Base-by-base conservation (phyloP, 2,113 vertebrate species). In the Anas platyrhynchos region DNA sequence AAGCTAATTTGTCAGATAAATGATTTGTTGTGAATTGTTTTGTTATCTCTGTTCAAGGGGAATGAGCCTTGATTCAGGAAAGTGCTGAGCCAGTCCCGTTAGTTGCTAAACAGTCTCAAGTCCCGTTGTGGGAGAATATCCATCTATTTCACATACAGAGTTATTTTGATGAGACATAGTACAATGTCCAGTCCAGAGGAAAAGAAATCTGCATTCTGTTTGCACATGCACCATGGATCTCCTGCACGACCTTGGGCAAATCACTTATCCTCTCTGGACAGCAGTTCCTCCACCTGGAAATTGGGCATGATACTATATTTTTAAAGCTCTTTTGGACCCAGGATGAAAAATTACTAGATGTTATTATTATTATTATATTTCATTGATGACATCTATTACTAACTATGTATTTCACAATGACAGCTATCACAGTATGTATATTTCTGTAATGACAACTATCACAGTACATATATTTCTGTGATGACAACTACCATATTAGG, bases 1-100 rank as follows among this genome's bases (percentile, higher is more conserved):
- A 96, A 94, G 68, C 58, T 96, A 95, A 92, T 96, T 95, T 97
- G 88, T 96, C 94, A 97, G 88, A 80, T 93, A 97, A 92, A 94
- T 91, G 69, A 85, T 91, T 94, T 95, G 83, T 88, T 93, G 62
- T 74, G 93, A 94, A 92, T 91, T 88, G 72, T 92, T 81, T 67
- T 86, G 89, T 91, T 96, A 91, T 96, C 58, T 86, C 55, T 84
- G 38, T 92, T 94, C 76, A 68, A 59, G 54, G 65, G 62, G 72
- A 94, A 69, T 88, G 78, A 94, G 62, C 46, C 58, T 86, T 69
- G 71, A 69, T 89, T 86, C 86, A 88, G 65, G 44, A 93, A 89
- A 55, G 22, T 77, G 34, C 54, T 0, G 0, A 92, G 63, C 4
- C 32, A 83, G 7, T 67, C 14, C 38, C 43, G 43, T 15, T 4